Evolutionary conservation across 2,797 vertebrate species (phyloP).

Genomic region (Chlorospingus semifuscus): DNA sequence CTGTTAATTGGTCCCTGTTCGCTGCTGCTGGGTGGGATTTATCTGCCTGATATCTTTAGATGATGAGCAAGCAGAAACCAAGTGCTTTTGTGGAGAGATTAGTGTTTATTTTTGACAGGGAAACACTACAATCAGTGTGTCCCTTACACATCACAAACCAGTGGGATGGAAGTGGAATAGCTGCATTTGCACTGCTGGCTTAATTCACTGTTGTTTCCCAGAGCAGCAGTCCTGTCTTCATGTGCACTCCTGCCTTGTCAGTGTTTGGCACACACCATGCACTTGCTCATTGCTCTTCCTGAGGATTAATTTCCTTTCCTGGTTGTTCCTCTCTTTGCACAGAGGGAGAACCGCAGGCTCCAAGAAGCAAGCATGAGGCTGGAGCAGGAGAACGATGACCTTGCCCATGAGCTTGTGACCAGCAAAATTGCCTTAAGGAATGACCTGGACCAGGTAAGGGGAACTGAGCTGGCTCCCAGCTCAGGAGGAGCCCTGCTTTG

Average conservation of each 20-base stretch:
- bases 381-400: constrained; percentile 97
- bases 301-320: constrained; percentile 32
- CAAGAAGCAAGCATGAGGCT: constrained; percentile 98
- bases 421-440: constrained; percentile 97
- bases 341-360: constrained; percentile 95
- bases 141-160: neutral
- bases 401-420: constrained; percentile 96
- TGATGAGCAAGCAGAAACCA: neutral
- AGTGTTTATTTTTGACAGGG: neutral
- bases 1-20: neutral
- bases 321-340: constrained; percentile 55
- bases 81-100: neutral
- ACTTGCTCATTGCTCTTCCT: neutral
- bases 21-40: neutral
- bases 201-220: constrained; percentile 64
- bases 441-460: constrained; percentile 93
- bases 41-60: neutral
- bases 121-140: neutral
- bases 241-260: constrained; percentile 54
- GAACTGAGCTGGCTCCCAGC: neutral
- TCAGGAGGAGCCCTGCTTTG: neutral
- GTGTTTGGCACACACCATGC: neutral
- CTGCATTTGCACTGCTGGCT: constrained; percentile 67
- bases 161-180: neutral
- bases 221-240: constrained; percentile 63